Conservation (phyloP, 2,113 vertebrate genomes). For the Alligator sinensis region DNA sequence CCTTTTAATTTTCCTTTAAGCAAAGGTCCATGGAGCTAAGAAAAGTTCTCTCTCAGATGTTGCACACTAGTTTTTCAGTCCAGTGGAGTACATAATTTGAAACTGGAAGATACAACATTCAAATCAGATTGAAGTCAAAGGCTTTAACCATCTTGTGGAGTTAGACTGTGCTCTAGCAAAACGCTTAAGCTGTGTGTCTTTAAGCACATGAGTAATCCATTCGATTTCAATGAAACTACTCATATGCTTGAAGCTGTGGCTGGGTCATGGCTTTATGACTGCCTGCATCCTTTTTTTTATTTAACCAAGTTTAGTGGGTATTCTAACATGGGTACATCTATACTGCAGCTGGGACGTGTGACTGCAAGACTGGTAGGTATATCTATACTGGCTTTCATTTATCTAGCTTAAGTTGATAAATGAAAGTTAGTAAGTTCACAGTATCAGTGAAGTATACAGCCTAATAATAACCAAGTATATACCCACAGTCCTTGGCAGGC, state of each 20-base stretch:
- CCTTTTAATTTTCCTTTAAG: not conserved
- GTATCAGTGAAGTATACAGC: no score
- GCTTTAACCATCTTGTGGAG: not conserved
- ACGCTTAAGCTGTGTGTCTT: slow-evolving; percentile 22
- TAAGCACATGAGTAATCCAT: not conserved
- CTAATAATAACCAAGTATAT: no score
- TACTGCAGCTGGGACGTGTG: no score
- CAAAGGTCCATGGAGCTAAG: not conserved
- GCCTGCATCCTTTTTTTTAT: not conserved
- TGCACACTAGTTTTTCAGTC: not conserved
- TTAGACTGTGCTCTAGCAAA: not conserved
- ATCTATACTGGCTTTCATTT: no score
- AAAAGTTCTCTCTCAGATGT: slow-evolving; percentile 1
- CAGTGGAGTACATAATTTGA: not conserved
- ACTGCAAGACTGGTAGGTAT: no score
- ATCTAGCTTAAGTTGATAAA: no score
- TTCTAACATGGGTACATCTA: not conserved
- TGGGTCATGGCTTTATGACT: not conserved
- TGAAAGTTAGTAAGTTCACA: no score
- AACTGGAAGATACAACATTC: not conserved
- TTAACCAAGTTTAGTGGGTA: not conserved
- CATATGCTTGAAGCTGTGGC: not conserved
- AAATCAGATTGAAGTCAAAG: not conserved
- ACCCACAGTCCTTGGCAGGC: no score
- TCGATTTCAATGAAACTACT: not conserved